Evolutionary conservation across 2,797 vertebrate species (phyloP).

Genomic region (Pterois miles): DNA sequence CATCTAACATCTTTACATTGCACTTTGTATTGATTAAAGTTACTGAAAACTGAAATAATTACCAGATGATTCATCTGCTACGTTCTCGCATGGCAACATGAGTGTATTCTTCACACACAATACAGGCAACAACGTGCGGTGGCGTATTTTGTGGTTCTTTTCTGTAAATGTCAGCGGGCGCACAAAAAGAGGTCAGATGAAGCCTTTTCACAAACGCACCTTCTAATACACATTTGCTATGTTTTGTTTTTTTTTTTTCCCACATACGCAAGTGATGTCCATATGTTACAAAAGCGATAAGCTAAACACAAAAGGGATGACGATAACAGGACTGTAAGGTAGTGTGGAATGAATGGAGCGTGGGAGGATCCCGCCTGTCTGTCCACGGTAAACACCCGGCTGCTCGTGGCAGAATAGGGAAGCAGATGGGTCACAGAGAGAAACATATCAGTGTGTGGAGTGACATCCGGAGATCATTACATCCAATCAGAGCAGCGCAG

Average conservation of each 20-base stretch:
- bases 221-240: neutral
- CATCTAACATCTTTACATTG: conserved; percentile 12
- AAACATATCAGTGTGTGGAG: conserved; percentile 72
- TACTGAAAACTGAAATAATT: conserved; percentile 16
- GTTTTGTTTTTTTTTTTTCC: neutral
- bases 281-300: neutral
- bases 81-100: neutral
- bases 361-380: conserved; percentile 67
- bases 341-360: conserved; percentile 50
- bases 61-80: neutral
- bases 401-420: conserved; percentile 64
- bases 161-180: conserved; percentile 5
- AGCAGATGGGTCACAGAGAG: conserved; percentile 75
- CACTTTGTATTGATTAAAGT: conserved; percentile 19
- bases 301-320: conserved; percentile 12
- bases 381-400: conserved; percentile 66
- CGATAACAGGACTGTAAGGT: conserved; percentile 26
- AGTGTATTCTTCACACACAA: conserved; percentile 10
- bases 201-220: neutral
- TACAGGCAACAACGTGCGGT: neutral
- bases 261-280: neutral
- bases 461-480: conserved; percentile 81
- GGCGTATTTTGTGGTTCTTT: neutral
- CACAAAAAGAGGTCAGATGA: neutral
- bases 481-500: conserved; percentile 76